Percentiles rank a stretch among this genome's conserved stretches.
These are phyloP conservation scores for Solenopsis fugax DNA, from an alignment of 1,140 invertebrate species.

Conservation along the genomic window DNA sequence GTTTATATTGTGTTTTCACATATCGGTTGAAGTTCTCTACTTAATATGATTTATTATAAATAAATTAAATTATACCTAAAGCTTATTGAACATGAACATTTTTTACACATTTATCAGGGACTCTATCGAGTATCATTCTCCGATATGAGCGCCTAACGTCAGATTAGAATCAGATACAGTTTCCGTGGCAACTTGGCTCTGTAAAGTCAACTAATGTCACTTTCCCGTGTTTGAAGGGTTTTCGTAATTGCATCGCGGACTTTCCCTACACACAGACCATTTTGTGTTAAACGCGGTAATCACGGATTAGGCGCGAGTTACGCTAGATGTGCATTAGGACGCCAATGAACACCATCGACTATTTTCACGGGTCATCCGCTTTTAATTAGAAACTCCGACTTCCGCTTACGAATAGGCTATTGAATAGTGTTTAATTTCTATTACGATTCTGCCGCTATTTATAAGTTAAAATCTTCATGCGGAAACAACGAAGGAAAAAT, in stretches of 20 bases:
- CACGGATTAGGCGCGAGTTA: slow-evolving; percentile 42
- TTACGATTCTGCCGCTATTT: not conserved
- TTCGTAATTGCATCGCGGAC: not conserved
- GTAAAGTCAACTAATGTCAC: not conserved
- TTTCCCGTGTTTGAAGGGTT: not conserved
- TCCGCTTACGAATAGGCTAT: slow-evolving; percentile 65
- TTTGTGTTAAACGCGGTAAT: slow-evolving; percentile 28
- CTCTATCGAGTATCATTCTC: not conserved
- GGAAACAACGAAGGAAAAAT: slow-evolving; percentile 6
- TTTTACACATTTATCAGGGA: not conserved
- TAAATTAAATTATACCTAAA: not conserved
- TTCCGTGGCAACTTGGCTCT: not conserved
- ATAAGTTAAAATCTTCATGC: slow-evolving; percentile 44
- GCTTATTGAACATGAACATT: not conserved
- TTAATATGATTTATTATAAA: too few relatives aligned
- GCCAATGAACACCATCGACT: slow-evolving; percentile 54
- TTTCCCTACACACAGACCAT: not conserved
- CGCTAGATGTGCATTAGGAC: slow-evolving; percentile 52
- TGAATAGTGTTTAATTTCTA: slow-evolving; percentile 47
- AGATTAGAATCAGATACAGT: not conserved
- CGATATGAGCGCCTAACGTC: not conserved
- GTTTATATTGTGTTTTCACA: too few relatives aligned
- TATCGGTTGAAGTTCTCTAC: too few relatives aligned
- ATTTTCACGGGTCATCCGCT: slow-evolving; percentile 76
- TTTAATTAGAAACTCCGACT: slow-evolving; percentile 77